Percentiles rank a stretch among this genome's conserved stretches.
phyloP scores from a whole-genome alignment of 1,140 invertebrate species.

The Calephelis nemesis region DNA sequence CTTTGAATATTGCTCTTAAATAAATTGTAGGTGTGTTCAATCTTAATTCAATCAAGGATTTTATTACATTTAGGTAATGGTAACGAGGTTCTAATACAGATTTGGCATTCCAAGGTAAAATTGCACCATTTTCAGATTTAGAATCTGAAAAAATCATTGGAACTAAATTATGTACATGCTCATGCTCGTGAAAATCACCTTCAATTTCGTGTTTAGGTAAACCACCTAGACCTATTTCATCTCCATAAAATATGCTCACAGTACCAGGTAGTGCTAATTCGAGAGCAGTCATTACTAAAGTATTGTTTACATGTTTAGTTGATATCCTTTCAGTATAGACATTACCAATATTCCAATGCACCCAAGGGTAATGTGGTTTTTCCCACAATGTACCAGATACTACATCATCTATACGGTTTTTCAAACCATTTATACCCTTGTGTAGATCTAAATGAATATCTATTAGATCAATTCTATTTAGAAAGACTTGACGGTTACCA shows the following conservation, averaged over 20 bases:
- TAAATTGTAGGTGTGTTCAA: constrained; percentile 84
- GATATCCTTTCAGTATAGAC: constrained; percentile 81
- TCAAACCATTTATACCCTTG: constrained; percentile 80
- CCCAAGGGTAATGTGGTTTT: constrained; percentile 83
- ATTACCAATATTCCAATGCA: constrained; percentile 88
- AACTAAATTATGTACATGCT: constrained; percentile 82
- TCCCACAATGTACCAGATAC: constrained; percentile 80
- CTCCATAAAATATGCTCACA: constrained; percentile 89
- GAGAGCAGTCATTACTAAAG: constrained; percentile 82
- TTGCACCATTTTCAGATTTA: constrained; percentile 40
- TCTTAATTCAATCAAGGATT: constrained; percentile 80
- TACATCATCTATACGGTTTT: constrained; percentile 79
- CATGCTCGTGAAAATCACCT: constrained; percentile 81
- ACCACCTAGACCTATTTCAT: constrained; percentile 84
- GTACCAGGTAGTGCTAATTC: constrained; percentile 89
- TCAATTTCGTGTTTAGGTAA: constrained; percentile 71
- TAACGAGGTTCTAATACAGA: constrained; percentile 66
- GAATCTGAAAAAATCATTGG: constrained; percentile 81
- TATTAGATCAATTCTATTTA: constrained; percentile 84
- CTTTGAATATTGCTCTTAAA: constrained; percentile 83
- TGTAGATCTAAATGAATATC: constrained; percentile 83
- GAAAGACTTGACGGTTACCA: constrained; percentile 72
- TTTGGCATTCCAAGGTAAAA: constrained; percentile 82
- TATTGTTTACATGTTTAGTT: constrained; percentile 80
- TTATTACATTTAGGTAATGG: constrained; percentile 75